Evolutionary conservation across 1,140 invertebrate species (phyloP).

Genomic region (Zaprionus camerounensis): DNA sequence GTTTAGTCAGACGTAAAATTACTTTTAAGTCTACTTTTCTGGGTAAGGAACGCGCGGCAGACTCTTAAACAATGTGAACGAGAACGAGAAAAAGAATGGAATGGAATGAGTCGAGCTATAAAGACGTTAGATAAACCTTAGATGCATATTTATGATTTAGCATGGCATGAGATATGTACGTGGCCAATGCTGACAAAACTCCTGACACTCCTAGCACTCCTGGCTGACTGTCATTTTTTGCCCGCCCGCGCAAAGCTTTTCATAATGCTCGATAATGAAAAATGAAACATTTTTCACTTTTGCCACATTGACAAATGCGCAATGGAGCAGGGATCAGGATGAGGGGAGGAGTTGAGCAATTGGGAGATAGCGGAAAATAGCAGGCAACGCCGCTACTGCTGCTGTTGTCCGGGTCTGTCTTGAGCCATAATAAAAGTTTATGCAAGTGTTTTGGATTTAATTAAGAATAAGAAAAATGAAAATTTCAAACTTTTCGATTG

Average conservation of each 20-base stretch:
- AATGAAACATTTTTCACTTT: conserved; percentile 69
- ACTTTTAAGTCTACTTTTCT: conserved; percentile 83
- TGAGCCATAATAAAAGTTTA: conserved; percentile 77
- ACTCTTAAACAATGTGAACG: conserved; percentile 44
- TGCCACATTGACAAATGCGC: conserved; percentile 63
- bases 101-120: conserved; percentile 45
- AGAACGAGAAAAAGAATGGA: neutral
- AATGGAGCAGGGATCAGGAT: neutral
- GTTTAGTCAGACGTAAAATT: conserved; percentile 85
- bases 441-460: conserved; percentile 74
- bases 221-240: conserved; percentile 51
- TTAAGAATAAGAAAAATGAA: conserved; percentile 78
- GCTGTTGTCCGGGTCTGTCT: neutral
- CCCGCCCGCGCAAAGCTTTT: conserved; percentile 47
- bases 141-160: conserved; percentile 82
- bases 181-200: conserved; percentile 16
- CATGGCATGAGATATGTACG: conserved; percentile 37
- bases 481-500: conserved; percentile 76
- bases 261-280: conserved; percentile 77
- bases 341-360: neutral
- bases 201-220: conserved; percentile 18
- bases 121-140: conserved; percentile 81
- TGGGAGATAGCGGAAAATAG: neutral
- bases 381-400: neutral
- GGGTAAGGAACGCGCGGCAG: conserved; percentile 8